Percentiles rank a stretch among this genome's conserved stretches.
phyloP scores from a whole-genome alignment of 2,888 invertebrate species.

The Sinotaia quadrata region DNA sequence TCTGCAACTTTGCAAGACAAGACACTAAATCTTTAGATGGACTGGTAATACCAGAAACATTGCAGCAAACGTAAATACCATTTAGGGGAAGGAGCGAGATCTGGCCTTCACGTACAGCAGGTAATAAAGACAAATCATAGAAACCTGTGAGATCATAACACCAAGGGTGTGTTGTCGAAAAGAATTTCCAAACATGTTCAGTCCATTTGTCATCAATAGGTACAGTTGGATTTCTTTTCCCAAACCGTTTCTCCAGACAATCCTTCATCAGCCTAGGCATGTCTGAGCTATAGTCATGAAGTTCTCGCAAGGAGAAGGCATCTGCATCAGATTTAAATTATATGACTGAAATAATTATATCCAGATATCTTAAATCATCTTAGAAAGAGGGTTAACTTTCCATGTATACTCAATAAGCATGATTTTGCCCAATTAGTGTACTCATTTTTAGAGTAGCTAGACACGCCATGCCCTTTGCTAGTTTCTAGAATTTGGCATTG shows the following conservation, averaged over 20 bases:
- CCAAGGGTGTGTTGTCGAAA: background rate
- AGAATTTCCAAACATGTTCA: slow-evolving; percentile 14
- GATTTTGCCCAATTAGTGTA: no score
- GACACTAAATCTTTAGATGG: background rate
- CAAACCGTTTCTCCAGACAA: slow-evolving; percentile 11
- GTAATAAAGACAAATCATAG: slow-evolving; percentile 5
- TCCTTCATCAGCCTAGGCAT: slow-evolving; percentile 3
- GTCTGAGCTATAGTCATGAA: background rate
- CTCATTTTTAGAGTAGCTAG: no score
- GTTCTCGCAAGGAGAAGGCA: background rate
- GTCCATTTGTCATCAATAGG: slow-evolving; percentile 7
- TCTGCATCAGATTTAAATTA: no score
- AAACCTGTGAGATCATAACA: background rate
- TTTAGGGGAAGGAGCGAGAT: slow-evolving; percentile 38
- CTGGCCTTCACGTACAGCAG: background rate
- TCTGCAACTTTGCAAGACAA: slow-evolving; percentile 1
- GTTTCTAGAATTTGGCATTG: no score
- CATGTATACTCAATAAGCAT: no score
- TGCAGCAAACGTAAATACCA: background rate
- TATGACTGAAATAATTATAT: no score
- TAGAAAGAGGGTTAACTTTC: no score
- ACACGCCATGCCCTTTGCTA: no score
- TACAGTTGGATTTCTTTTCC: background rate
- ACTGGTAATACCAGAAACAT: slow-evolving; percentile 14
- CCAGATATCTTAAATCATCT: no score